Percentiles rank a stretch among this genome's conserved stretches.
Evolutionary conservation across 2,797 vertebrate species (phyloP).

Genomic region (Apogon hyalosoma): DNA sequence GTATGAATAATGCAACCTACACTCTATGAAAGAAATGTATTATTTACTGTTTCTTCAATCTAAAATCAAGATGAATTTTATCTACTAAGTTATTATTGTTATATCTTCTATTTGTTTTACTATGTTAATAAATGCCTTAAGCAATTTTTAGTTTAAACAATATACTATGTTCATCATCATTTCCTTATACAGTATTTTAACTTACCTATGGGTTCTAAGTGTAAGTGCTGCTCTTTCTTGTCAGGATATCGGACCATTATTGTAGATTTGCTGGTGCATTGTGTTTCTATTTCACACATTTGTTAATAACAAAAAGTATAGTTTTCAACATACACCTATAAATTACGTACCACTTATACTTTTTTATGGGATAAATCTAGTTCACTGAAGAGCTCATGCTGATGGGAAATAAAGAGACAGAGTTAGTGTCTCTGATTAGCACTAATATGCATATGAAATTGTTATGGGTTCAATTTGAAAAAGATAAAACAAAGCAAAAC

Average conservation of each 20-base stretch:
- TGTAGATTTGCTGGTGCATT: conserved; percentile 1
- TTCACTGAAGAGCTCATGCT: conserved; percentile 25
- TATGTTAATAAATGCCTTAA: background rate
- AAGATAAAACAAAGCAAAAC: conserved; percentile 7
- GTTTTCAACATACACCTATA: background rate
- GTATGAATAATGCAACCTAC: no score
- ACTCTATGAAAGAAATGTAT: no score
- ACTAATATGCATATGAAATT: conserved; percentile 11
- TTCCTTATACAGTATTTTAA: conserved; percentile 9
- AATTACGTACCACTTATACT: background rate
- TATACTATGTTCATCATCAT: background rate
- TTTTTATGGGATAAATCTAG: conserved; percentile 1
- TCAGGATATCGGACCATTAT: background rate
- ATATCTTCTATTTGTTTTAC: background rate
- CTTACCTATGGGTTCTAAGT: conserved; percentile 11
- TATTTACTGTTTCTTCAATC: no score
- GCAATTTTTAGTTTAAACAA: conserved; percentile 1
- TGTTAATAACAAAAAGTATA: no score
- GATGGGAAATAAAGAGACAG: conserved; percentile 12
- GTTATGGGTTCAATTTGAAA: conserved; percentile 11
- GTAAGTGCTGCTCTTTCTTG: conserved; percentile 17
- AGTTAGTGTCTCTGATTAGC: conserved; percentile 8
- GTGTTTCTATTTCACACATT: conserved; percentile 4
- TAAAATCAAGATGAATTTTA: no score
- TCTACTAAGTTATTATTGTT: background rate